Conservation (phyloP, 2,113 vertebrate species). For the Leuciscus idus region DNA sequence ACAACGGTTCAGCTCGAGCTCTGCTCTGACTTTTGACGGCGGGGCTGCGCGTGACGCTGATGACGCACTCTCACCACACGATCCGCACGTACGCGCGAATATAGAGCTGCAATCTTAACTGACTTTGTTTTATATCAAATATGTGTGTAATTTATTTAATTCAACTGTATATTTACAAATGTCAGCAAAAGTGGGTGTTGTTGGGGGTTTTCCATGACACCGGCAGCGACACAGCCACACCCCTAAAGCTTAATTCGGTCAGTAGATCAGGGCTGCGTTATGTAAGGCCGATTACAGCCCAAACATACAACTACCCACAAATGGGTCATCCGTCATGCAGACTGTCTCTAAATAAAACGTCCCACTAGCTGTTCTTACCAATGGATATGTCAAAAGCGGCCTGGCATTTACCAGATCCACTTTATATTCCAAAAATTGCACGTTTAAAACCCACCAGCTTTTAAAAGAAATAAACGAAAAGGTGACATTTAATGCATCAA, state of each 20-base stretch:
- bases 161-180: not conserved
- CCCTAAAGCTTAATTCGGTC: slow-evolving; percentile 18
- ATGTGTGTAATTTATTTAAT: not conserved
- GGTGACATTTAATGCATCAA: not conserved
- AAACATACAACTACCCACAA: not conserved
- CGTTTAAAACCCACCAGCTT: not conserved
- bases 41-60: slow-evolving; percentile 42
- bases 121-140: not conserved
- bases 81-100: not conserved
- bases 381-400: too few species aligned
- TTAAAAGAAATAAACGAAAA: not conserved
- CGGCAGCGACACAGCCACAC: not conserved
- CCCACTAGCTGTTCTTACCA: not conserved
- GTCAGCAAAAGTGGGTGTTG: too few species aligned
- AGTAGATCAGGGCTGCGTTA: slow-evolving; percentile 24
- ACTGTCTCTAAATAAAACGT: not conserved
- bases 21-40: slow-evolving; percentile 25
- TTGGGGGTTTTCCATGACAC: not conserved
- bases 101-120: not conserved
- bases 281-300: not conserved
- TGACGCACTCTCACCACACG: slow-evolving; percentile 27
- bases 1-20: not conserved
- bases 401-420: not conserved
- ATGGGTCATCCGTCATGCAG: not conserved
- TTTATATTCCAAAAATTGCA: not conserved